Base-by-base conservation (phyloP, 2,888 invertebrate genomes). In the Ophion ventricosus region DNA sequence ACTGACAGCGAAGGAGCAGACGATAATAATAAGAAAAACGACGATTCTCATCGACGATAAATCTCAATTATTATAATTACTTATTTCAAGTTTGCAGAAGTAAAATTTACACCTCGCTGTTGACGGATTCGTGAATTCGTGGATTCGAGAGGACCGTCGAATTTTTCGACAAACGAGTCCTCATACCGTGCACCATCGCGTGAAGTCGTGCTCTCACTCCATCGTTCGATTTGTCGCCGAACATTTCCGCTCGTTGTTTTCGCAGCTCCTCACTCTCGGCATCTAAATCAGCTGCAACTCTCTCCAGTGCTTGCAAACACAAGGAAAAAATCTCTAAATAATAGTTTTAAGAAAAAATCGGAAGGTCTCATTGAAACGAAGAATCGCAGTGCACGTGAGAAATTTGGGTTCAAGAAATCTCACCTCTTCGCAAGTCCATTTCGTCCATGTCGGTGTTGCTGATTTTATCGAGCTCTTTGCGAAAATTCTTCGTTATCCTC, bases 361-460 rank as follows among this genome's bases (percentile, higher is more conserved):
- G 49, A 49, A 2, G 3, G 11, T 11, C 14, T 10, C 14, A 11
- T 49, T 49, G 17, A 49, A 11, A 49, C 14, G 49, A 1, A 49
- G 3, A 11, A 17, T 17, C 11, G 49, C 14, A 49, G 11, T 49
- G 49, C 1, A 3, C 11, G 0, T 25, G 20, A 66, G 75, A 66
- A 20, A 35, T 20, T 29, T 17, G 29, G 17, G 70, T 54, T 57
- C 7, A 17, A 61, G 14, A 73, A 23, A 35, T 40, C 59, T 91
- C 93, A 97, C 97, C 97, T 94, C 95, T 95, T 93, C 95, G 95
- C 82, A 97, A 93, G 89, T 97, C 96, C 95, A 97, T 96, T 49
- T 96, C 95, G 90, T 98, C 98, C 96, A 98, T 97, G 91, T 97
- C 97, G 7, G 96, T 95, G 92, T 98, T 97, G 90, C 96, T 96